phyloP scores from a whole-genome alignment of 2,888 invertebrate species.

The Chloromyia formosa region DNA sequence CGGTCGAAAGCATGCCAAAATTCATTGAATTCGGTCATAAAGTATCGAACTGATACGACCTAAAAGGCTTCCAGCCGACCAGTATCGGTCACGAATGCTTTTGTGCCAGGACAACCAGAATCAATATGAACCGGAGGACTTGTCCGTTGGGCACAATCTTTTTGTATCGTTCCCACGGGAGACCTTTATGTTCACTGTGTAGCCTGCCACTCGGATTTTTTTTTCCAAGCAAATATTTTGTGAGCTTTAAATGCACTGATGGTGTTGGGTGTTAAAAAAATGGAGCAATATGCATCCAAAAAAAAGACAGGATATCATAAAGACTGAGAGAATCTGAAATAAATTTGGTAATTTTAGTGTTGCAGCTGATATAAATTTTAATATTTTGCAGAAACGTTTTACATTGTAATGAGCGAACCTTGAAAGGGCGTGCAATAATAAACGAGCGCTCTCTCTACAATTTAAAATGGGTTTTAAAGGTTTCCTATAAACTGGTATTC shows the following conservation, averaged over 20 bases:
- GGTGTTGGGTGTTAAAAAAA: slow-evolving; percentile 26
- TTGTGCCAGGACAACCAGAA: slow-evolving; percentile 8
- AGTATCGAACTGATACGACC: slow-evolving; percentile 16
- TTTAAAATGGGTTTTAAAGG: too few relatives aligned
- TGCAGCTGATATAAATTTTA: slow-evolving; percentile 17
- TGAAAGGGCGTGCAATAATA: background rate
- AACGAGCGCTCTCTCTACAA: too few relatives aligned
- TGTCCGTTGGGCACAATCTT: slow-evolving; percentile 29
- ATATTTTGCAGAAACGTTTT: slow-evolving; percentile 30
- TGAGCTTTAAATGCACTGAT: slow-evolving; percentile 21
- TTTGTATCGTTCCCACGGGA: slow-evolving; percentile 24
- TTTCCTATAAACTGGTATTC: too few relatives aligned
- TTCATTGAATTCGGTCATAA: slow-evolving; percentile 32
- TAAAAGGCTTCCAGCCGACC: background rate
- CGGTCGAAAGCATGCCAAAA: background rate
- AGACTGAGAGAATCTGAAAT: slow-evolving; percentile 17
- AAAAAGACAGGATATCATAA: background rate
- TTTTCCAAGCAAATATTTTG: slow-evolving; percentile 1
- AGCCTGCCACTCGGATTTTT: background rate
- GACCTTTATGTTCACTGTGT: background rate
- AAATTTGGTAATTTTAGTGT: slow-evolving; percentile 32
- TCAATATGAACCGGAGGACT: slow-evolving; percentile 10
- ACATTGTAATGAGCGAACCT: background rate
- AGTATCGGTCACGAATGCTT: background rate
- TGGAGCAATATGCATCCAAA: background rate